Evolutionary conservation across 2,888 invertebrate species (phyloP).

Genomic region (Ophion ventricosus): DNA sequence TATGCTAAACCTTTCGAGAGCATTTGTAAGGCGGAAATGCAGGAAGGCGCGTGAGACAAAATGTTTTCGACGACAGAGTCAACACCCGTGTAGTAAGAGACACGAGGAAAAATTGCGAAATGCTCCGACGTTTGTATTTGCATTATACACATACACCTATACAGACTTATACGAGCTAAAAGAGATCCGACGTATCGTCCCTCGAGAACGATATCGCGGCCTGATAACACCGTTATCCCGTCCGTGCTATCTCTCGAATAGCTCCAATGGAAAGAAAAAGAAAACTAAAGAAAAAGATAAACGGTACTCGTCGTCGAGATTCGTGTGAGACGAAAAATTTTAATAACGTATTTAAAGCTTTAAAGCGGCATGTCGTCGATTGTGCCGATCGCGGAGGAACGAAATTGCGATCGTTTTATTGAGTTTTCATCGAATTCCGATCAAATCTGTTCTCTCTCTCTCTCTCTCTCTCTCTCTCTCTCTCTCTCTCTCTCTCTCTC

Average conservation of each 20-base stretch:
- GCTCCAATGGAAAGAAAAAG: neutral
- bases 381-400: neutral
- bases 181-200: conserved; percentile 16
- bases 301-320: conserved; percentile 27
- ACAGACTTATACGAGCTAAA: conserved; percentile 1
- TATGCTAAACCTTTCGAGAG: neutral
- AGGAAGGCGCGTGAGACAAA: neutral
- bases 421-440: neutral
- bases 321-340: conserved; percentile 9
- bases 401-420: neutral
- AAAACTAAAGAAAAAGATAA: conserved; percentile 27
- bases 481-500: no score
- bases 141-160: neutral
- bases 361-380: neutral
- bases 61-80: neutral
- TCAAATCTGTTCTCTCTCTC: neutral
- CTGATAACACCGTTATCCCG: conserved; percentile 58
- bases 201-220: conserved; percentile 52
- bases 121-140: neutral
- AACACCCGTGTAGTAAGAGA: neutral
- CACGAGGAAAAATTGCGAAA: neutral
- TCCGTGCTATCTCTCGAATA: conserved; percentile 37
- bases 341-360: neutral
- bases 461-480: no score
- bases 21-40: neutral